Evolutionary conservation across 2,113 vertebrate genomes (phyloP), one percentile per base, ranked within the genome.

Genomic region (Anas platyrhynchos): DNA sequence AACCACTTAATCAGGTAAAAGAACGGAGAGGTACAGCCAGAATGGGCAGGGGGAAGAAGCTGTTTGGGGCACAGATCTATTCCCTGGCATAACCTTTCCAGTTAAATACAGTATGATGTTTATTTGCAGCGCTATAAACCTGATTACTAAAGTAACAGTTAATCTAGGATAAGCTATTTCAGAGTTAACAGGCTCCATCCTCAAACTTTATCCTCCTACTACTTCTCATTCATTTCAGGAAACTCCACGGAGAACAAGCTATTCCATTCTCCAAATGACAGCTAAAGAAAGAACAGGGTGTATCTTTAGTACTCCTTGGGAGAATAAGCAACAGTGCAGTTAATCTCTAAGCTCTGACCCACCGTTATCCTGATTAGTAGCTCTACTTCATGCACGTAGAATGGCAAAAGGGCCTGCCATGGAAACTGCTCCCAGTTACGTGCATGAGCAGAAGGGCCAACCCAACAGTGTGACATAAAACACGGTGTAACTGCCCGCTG

Each of bases 131-230:
- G 72, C 43, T 74, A 71, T 63, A 95, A 94, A 94, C 79, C 75
- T 71, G 50, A 88, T 90, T 91, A 96, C 78, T 52, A 50, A 93
- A 92, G 4, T 69, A 95, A 93, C 63, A 83, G 52, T 91, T 95
- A 81, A 94, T 90, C 88, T 78, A 91, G 61, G 61, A 94, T 89
- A 91, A 95, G 38, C 80, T 93, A 72, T 68, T 91, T 89, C 71
- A 87, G 86, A 72, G 52, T 76, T 89, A 96, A 92, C 6, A 1
- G 82, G 89, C 74, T 87, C 88, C 74, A 93, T 23, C 10, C 43
- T 86, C 38, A 18, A 77, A 81, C 85, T 83, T 88, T 15, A 88
- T 72, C 72, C 56, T 22, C 11, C 32, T 43, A 41, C 32, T 65
- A 65, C 22, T 92, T 83, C 89, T 86, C 80, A 46, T 56, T 65